Conservation (phyloP, 2,113 vertebrate genomes). For the Pardalotus punctatus region DNA sequence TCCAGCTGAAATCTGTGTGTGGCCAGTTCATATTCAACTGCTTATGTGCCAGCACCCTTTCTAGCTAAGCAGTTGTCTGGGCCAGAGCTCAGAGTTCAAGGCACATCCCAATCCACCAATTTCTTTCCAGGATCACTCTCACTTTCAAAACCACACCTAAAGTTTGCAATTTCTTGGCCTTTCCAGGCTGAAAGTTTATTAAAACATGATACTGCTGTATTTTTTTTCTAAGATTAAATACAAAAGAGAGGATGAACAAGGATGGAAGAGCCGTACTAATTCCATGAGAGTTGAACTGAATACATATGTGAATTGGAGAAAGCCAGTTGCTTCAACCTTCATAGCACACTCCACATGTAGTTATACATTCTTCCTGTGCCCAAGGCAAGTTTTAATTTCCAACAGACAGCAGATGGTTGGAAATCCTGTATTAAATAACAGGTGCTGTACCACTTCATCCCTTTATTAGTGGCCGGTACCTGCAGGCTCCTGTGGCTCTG, state of each 20-base stretch:
- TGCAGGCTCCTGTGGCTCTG: fast-evolving
- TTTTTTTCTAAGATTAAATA: background rate
- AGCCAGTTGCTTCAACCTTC: background rate
- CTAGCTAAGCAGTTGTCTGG: background rate
- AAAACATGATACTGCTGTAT: background rate
- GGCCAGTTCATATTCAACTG: background rate
- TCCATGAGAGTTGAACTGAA: background rate
- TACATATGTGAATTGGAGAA: background rate
- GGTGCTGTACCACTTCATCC: background rate
- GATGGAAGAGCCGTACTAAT: background rate
- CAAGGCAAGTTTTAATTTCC: background rate
- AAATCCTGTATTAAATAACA: background rate
- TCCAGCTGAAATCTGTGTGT: background rate
- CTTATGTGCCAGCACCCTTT: background rate
- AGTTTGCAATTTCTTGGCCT: background rate
- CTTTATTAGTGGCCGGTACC: background rate
- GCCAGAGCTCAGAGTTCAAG: background rate
- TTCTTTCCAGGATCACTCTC: background rate
- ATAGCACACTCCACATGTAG: background rate
- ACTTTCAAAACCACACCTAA: background rate
- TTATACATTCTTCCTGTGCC: background rate
- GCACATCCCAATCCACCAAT: background rate
- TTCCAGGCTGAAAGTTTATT: background rate
- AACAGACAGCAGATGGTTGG: background rate
- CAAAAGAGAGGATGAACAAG: background rate